A percentile compares a stretch with the other conserved stretches of the same genome.
phyloP scores from a whole-genome alignment of 92 coral and sea anemone genomes.

The Umimayanthus kanabou region DNA sequence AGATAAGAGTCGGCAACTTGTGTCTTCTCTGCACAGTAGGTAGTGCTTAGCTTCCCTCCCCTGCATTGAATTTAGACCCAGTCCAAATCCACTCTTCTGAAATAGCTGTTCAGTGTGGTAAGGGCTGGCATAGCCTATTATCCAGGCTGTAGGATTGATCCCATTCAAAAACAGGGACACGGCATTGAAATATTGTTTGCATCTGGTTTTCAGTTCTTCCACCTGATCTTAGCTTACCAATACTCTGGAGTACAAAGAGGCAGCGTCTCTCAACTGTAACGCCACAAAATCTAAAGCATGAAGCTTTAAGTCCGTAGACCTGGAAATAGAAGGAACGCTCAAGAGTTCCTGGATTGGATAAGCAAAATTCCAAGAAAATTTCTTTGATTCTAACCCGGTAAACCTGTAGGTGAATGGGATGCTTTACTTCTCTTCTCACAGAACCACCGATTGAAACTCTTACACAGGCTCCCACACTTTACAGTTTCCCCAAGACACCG shows the following conservation, averaged over 20 bases:
- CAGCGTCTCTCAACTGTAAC: slow-evolving; percentile 50
- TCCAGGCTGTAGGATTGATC: no score
- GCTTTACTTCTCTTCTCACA: slow-evolving; percentile 45
- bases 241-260: slow-evolving; percentile 54
- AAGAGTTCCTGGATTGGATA: no score
- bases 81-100: slow-evolving; percentile 50
- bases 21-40: background rate
- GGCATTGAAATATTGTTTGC: slow-evolving; percentile 29
- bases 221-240: slow-evolving; percentile 39
- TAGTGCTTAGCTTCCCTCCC: slow-evolving; percentile 63
- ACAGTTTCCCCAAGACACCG: slow-evolving; percentile 40
- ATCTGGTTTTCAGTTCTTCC: slow-evolving; percentile 36
- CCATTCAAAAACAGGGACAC: background rate
- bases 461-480: slow-evolving; percentile 53
- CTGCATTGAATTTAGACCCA: slow-evolving; percentile 70
- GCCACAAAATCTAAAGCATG: slow-evolving; percentile 49
- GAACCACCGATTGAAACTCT: slow-evolving; percentile 46
- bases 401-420: background rate
- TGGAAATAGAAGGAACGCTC: no score
- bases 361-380: no score
- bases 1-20: no score
- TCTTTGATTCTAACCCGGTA: no score
- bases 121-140: background rate
- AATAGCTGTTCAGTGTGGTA: no score
- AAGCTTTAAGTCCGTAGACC: slow-evolving; percentile 3